Conservation (phyloP, 2,113 vertebrate species). For the Rissa tridactyla region DNA sequence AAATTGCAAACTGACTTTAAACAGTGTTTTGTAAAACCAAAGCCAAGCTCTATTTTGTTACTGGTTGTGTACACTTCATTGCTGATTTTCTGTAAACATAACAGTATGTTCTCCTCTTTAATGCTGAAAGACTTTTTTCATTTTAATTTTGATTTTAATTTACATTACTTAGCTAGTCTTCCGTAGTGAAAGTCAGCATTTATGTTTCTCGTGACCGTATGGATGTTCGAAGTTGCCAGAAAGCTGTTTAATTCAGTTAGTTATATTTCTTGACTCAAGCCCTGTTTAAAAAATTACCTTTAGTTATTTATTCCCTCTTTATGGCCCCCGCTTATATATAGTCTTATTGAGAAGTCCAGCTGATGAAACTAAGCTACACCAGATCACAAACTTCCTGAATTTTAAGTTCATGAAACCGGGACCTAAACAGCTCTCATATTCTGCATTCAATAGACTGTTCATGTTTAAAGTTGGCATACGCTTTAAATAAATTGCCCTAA, state of each 20-base stretch:
- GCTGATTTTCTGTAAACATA: conserved; percentile 49
- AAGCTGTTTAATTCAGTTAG: background rate
- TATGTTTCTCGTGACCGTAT: background rate
- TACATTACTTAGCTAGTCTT: conserved; percentile 3
- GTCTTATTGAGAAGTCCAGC: background rate
- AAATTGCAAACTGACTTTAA: conserved; percentile 41
- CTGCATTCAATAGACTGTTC: background rate
- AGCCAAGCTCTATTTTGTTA: conserved; percentile 37
- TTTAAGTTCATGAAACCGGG: background rate
- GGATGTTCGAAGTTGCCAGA: background rate
- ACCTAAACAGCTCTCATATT: background rate
- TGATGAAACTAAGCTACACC: background rate
- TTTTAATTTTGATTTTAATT: conserved; percentile 30
- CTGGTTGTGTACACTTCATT: conserved; percentile 13
- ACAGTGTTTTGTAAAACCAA: background rate
- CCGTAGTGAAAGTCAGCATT: background rate
- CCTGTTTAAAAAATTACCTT: background rate
- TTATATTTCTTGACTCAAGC: background rate
- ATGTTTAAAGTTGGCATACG: background rate
- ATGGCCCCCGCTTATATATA: background rate
- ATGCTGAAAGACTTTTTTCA: background rate
- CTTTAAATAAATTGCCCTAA: conserved; percentile 35
- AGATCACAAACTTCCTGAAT: background rate
- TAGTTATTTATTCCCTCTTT: background rate
- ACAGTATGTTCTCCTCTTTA: conserved; percentile 33